A percentile compares a stretch with the other conserved stretches of the same genome.
phyloP scores from a whole-genome alignment of 1,140 invertebrate genomes.

The Pogonomyrmex barbatus region DNA sequence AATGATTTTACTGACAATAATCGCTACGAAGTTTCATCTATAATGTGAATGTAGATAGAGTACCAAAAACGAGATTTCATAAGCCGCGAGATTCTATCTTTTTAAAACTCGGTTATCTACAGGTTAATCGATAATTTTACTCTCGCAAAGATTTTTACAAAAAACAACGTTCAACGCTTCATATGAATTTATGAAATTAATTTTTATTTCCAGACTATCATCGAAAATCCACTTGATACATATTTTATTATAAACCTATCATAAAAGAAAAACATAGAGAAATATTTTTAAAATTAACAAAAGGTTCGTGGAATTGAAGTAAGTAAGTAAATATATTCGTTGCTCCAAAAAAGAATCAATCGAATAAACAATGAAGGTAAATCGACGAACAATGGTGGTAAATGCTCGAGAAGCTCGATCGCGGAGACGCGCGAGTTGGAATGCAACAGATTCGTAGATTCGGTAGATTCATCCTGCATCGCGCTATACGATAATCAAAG shows the following conservation, averaged over 20 bases:
- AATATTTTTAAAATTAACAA: not conserved
- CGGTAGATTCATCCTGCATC: too few relatives aligned
- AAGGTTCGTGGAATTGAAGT: not conserved
- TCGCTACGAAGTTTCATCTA: not conserved
- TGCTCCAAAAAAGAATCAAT: too few relatives aligned
- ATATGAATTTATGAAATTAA: not conserved
- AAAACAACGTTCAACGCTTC: not conserved
- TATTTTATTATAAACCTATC: not conserved
- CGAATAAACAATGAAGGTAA: too few relatives aligned
- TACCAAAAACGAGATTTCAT: not conserved
- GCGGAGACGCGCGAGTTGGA: too few relatives aligned
- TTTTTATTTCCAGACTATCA: not conserved
- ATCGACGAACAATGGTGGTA: too few relatives aligned
- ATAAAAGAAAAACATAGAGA: not conserved
- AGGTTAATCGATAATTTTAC: not conserved
- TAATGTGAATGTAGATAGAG: conserved; percentile 9
- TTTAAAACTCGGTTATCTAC: not conserved
- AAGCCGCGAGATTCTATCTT: not conserved
- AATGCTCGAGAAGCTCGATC: too few relatives aligned
- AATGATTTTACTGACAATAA: conserved; percentile 9
- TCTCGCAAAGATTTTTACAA: not conserved
- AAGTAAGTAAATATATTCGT: too few relatives aligned
- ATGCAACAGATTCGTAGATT: too few relatives aligned
- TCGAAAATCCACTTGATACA: not conserved
- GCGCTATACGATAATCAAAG: not conserved